Conservation (phyloP, 2,113 vertebrate genomes). For the Pelodiscus sinensis region DNA sequence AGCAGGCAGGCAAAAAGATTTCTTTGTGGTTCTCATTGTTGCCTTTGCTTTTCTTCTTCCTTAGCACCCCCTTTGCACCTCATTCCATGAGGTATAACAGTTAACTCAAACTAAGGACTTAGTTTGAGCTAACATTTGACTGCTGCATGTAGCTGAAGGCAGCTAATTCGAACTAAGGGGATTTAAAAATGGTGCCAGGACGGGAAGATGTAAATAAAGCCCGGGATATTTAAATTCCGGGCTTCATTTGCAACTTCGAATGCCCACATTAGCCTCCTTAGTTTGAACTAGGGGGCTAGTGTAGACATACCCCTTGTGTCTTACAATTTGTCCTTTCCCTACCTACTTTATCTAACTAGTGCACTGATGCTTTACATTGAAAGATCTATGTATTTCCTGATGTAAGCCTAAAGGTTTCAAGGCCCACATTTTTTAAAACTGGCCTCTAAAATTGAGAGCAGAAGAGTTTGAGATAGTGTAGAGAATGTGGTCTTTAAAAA, state of each 20-base stretch:
- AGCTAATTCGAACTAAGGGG: too few species aligned
- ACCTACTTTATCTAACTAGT: not conserved
- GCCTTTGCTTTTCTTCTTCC: not conserved
- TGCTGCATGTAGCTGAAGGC: too few species aligned
- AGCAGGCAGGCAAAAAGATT: conserved; percentile 9
- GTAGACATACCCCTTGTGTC: not conserved
- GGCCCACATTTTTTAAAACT: conserved; percentile 15
- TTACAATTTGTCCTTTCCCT: not conserved
- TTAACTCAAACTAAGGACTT: too few species aligned
- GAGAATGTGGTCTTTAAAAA: not conserved
- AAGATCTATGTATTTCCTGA: not conserved
- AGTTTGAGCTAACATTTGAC: too few species aligned
- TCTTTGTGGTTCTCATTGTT: not conserved
- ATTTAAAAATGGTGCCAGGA: too few species aligned
- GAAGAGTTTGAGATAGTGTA: conserved; percentile 8
- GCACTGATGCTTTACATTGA: conserved; percentile 18
- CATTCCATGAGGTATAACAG: too few species aligned
- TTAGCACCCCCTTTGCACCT: not conserved
- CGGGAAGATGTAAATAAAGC: too few species aligned
- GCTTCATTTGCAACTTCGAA: too few species aligned
- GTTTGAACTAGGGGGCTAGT: too few species aligned
- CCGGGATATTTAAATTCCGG: too few species aligned
- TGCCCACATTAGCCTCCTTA: too few species aligned
- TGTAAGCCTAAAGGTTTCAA: conserved; percentile 29
- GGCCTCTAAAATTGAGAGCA: conserved; percentile 8